These are phyloP conservation scores for Limnodromus scolopaceus DNA, from an alignment of 2,797 vertebrate genomes.

Conservation along the genomic window DNA sequence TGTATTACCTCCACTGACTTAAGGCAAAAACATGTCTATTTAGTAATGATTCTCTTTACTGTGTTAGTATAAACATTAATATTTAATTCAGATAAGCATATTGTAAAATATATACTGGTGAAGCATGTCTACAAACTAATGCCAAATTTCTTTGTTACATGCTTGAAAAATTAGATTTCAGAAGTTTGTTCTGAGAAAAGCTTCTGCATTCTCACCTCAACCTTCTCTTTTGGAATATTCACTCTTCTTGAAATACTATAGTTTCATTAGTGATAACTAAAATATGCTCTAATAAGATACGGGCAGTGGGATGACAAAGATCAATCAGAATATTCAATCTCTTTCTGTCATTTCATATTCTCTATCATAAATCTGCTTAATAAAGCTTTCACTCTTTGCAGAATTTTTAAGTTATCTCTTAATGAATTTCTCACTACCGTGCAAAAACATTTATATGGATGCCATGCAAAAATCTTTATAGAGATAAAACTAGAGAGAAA, in stretches of 20 bases:
- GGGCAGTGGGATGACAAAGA: not conserved
- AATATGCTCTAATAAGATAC: not conserved
- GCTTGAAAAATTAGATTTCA: not conserved
- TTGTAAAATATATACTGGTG: not conserved
- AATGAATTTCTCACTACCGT: not conserved
- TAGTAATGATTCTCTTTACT: not conserved
- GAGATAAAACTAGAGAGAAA: not conserved
- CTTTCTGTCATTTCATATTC: not conserved
- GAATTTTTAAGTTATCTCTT: not conserved
- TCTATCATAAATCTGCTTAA: not conserved
- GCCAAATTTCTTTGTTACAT: not conserved
- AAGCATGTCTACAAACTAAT: not conserved
- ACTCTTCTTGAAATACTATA: not conserved
- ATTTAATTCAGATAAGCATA: not conserved
- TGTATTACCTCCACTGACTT: not conserved
- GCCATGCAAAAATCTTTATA: not conserved
- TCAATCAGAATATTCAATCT: not conserved
- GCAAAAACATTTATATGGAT: not conserved
- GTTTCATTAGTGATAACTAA: not conserved
- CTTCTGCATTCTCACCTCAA: not conserved
- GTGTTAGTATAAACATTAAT: not conserved
- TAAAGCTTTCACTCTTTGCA: not conserved
- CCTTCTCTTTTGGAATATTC: not conserved
- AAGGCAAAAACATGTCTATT: not conserved
- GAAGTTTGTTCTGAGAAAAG: not conserved